Evolutionary conservation across 2,888 invertebrate species (phyloP).

Genomic region (Iselma pallidipennis): DNA sequence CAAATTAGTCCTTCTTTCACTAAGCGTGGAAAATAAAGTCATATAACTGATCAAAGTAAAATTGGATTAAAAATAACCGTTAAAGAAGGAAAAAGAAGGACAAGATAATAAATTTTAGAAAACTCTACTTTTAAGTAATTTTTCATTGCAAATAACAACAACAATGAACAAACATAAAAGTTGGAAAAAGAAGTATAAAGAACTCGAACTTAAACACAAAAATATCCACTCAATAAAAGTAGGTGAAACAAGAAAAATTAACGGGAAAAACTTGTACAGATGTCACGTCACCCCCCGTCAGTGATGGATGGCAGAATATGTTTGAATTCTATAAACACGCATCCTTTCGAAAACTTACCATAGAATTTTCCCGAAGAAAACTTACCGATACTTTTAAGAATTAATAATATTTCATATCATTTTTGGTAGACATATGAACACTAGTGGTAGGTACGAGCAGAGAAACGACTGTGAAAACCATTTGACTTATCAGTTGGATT

Average conservation of each 20-base stretch:
- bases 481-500: no score
- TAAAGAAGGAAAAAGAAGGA: not conserved
- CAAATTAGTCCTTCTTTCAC: not conserved
- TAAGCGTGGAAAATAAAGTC: not conserved
- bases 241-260: not conserved
- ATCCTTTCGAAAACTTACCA: not conserved
- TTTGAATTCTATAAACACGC: not conserved
- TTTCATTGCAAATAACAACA: not conserved
- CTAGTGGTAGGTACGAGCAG: no score
- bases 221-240: not conserved
- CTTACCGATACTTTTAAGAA: no score
- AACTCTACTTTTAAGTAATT: not conserved
- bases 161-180: not conserved
- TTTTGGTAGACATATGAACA: no score
- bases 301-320: not conserved
- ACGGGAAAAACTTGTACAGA: not conserved
- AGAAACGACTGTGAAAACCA: no score
- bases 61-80: not conserved
- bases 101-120: not conserved
- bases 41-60: not conserved
- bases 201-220: not conserved
- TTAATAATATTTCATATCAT: no score
- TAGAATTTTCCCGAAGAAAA: no score
- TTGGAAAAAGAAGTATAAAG: not conserved
- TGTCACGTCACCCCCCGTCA: not conserved